A percentile compares a stretch with the other conserved stretches of the same genome.
Conservation (phyloP, 2,888 invertebrate genomes). For the Patella caerulea region DNA sequence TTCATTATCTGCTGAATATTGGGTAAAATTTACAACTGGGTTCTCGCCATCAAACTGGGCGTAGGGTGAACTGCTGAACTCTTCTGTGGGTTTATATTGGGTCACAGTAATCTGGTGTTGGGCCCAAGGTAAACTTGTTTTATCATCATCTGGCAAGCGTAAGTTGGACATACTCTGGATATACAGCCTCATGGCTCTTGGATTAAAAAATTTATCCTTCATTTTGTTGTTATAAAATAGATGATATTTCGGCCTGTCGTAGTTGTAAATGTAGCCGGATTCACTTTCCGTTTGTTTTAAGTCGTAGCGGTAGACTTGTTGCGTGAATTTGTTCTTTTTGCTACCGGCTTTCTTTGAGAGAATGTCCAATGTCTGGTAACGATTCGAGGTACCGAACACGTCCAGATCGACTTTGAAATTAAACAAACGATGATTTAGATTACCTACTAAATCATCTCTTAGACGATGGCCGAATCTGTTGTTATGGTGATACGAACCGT, state of each 20-base stretch:
- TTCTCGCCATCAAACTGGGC: conserved; percentile 44
- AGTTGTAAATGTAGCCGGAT: conserved; percentile 53
- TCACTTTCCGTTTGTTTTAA: conserved; percentile 47
- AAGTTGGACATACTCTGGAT: conserved; percentile 50
- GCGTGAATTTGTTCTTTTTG: conserved; percentile 32
- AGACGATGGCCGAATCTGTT: conserved; percentile 30
- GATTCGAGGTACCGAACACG: conserved; percentile 52
- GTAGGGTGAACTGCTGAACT: conserved; percentile 48
- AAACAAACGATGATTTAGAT: conserved; percentile 39
- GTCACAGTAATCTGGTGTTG: conserved; percentile 54
- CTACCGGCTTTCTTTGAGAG: conserved; percentile 37
- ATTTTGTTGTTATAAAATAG: conserved; percentile 49
- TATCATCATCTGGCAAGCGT: conserved; percentile 21
- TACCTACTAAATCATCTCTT: conserved; percentile 22
- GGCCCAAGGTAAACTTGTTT: not conserved
- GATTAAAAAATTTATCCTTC: conserved; percentile 43
- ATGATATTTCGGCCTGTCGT: conserved; percentile 53
- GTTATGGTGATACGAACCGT: conserved; percentile 13
- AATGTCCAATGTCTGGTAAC: conserved; percentile 57
- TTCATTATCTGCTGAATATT: conserved; percentile 50
- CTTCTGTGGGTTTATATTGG: conserved; percentile 50
- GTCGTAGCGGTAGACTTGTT: conserved; percentile 38
- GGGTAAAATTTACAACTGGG: conserved; percentile 51
- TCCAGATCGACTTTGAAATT: conserved; percentile 45
- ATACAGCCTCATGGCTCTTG: conserved; percentile 35